A percentile compares a stretch with the other conserved stretches of the same genome.
Conservation (phyloP, 2,113 vertebrate genomes). For the Passer domesticus region DNA sequence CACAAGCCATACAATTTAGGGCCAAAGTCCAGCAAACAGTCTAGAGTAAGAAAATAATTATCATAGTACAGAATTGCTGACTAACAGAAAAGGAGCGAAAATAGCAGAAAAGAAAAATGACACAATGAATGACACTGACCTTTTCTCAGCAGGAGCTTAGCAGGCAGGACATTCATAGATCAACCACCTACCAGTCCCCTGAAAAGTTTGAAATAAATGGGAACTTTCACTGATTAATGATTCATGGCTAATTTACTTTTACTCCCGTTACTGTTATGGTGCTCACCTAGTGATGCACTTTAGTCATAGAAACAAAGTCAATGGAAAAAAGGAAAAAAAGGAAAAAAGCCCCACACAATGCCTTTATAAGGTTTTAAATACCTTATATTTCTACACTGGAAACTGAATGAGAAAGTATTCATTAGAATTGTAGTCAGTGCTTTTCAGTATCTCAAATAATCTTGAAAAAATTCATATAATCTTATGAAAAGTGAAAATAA, state of each 20-base stretch:
- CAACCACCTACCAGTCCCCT: not conserved
- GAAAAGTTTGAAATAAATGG: not conserved
- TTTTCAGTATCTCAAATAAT: not conserved
- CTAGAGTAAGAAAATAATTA: not conserved
- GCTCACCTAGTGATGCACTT: not conserved
- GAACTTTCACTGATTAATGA: not conserved
- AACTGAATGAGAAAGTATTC: not conserved
- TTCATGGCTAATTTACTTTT: not conserved
- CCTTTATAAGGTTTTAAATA: not conserved
- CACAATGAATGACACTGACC: not conserved
- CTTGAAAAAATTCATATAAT: not conserved
- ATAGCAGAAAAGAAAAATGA: not conserved
- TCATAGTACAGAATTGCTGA: not conserved
- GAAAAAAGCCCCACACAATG: fast-evolving
- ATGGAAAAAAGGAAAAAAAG: not conserved
- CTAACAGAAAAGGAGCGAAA: not conserved
- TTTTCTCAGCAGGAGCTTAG: not conserved
- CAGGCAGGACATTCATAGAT: not conserved
- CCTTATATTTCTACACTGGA: not conserved
- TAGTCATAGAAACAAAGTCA: not conserved
- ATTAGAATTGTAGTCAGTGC: not conserved
- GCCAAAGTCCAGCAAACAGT: not conserved
- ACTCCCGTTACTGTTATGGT: not conserved
- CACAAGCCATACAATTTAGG: not conserved
- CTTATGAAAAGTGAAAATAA: not conserved